Evolutionary conservation across 2,888 invertebrate genomes (phyloP).

Genomic region (Chesias legatella): DNA sequence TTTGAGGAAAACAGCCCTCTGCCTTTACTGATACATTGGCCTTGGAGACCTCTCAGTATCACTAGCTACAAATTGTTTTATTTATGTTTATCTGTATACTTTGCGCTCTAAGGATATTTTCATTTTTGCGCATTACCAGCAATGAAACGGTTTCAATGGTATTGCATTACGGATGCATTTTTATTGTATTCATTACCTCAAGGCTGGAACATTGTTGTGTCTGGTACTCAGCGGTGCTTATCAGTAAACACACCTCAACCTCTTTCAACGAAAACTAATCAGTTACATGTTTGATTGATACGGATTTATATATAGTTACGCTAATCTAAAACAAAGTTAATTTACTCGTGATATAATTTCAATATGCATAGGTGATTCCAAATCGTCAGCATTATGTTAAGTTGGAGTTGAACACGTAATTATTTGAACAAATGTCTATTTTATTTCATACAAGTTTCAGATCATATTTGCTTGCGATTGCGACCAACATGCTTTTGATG

Average conservation of each 20-base stretch:
- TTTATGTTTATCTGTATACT: conserved; percentile 6
- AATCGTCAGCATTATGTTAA: conserved; percentile 10
- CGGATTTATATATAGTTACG: too few relatives aligned
- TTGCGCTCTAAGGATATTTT: not conserved
- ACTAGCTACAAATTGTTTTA: conserved; percentile 7
- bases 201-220: conserved; percentile 10
- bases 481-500: conserved; percentile 3
- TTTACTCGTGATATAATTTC: not conserved
- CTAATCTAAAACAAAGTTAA: too few relatives aligned
- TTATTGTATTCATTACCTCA: conserved; percentile 23
- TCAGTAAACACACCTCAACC: not conserved
- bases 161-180: conserved; percentile 17
- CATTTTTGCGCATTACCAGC: conserved; percentile 5
- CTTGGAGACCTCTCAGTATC: conserved; percentile 6
- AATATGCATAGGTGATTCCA: not conserved
- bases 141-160: conserved; percentile 15
- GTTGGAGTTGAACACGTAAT: conserved; percentile 7
- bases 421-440: conserved; percentile 20
- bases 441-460: conserved; percentile 3
- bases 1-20: conserved; percentile 26
- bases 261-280: not conserved
- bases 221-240: conserved; percentile 3
- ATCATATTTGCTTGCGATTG: conserved; percentile 3
- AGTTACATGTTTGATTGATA: too few relatives aligned
- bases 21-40: conserved; percentile 16